Conservation (phyloP, 2,888 invertebrate species). For the Cryptocheilus praepositus region DNA sequence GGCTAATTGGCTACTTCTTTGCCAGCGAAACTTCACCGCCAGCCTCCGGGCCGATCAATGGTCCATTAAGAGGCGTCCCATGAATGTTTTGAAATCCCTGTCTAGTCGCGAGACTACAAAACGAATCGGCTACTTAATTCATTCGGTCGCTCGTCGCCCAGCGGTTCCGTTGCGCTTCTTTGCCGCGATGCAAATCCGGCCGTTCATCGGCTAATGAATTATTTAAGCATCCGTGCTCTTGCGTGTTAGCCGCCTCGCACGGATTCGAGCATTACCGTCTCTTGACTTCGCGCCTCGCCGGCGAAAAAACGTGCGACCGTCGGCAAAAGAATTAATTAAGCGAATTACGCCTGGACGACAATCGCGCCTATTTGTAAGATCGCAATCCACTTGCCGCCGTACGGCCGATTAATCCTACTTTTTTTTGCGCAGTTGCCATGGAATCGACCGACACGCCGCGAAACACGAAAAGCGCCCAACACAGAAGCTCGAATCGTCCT, state of each 20-base stretch:
- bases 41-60: not conserved
- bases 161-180: conserved; percentile 9
- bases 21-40: too few species aligned
- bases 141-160: not conserved
- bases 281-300: too few species aligned
- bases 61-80: conserved; percentile 1
- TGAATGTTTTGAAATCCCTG: conserved; percentile 1
- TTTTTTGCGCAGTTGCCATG: conserved; percentile 70
- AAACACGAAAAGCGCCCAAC: conserved; percentile 73
- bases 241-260: too few species aligned
- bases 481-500: conserved; percentile 74
- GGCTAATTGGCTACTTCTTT: too few species aligned
- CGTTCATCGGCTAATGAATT: conserved; percentile 42
- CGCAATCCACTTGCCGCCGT: too few species aligned
- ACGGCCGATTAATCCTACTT: conserved; percentile 33
- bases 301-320: not conserved
- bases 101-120: not conserved
- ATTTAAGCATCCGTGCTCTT: conserved; percentile 29
- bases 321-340: conserved; percentile 3
- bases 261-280: too few species aligned
- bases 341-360: conserved; percentile 1
- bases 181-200: conserved; percentile 34
- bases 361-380: too few species aligned
- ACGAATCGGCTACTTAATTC: conserved; percentile 2
- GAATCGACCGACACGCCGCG: conserved; percentile 71